Percentiles rank a stretch among this genome's conserved stretches.
These are phyloP conservation scores for Aethes cnicana DNA, from an alignment of 2,888 invertebrate species.

Conservation along the genomic window DNA sequence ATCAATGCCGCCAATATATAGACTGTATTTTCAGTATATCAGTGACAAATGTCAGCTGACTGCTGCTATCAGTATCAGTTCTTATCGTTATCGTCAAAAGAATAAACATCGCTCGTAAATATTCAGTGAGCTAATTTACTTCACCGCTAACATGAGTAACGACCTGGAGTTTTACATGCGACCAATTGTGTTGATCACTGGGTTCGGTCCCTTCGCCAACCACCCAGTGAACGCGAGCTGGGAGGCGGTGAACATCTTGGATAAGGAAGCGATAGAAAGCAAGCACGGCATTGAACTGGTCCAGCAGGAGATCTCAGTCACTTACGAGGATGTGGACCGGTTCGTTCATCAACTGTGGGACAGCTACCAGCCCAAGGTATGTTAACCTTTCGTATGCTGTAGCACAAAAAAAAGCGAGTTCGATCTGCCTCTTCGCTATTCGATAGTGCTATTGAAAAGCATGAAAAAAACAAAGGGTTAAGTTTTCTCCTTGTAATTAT, in stretches of 20 bases:
- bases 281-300: constrained; percentile 79
- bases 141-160: constrained; percentile 41
- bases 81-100: constrained; percentile 35
- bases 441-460: too few relatives aligned
- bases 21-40: too few relatives aligned
- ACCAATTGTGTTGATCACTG: constrained; percentile 84
- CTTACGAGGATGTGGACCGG: constrained; percentile 86
- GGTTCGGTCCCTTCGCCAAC: constrained; percentile 90
- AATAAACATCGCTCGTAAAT: constrained; percentile 5
- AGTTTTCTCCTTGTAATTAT: too few relatives aligned
- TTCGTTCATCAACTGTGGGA: constrained; percentile 87
- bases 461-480: too few relatives aligned
- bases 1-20: constrained; percentile 41
- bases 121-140: background rate
- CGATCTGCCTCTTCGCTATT: too few relatives aligned
- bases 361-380: constrained; percentile 86
- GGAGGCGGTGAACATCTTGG: constrained; percentile 88
- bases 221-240: constrained; percentile 91
- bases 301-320: constrained; percentile 86
- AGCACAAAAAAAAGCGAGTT: too few relatives aligned
- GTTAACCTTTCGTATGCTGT: background rate
- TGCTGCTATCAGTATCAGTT: constrained; percentile 19
- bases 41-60: constrained; percentile 68
- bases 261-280: constrained; percentile 76
- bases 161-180: constrained; percentile 55